A percentile compares a stretch with the other conserved stretches of the same genome.
Conservation (phyloP, 1,140 invertebrate species). For the Planococcus citri region DNA sequence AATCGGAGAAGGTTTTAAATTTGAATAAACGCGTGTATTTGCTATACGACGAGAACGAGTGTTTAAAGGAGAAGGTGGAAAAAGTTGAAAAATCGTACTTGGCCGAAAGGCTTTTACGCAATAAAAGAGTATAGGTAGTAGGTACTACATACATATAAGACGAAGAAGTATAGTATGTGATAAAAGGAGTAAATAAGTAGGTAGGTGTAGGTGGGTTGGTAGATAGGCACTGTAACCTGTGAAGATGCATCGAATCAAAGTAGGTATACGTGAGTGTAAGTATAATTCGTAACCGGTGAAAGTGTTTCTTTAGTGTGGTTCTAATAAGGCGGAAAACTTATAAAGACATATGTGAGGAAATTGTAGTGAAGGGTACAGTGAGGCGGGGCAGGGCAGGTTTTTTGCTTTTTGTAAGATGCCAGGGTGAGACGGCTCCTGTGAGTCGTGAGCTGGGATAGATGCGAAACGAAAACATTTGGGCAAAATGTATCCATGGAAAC, state of each 20-base stretch:
- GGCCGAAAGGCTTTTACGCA: too few relatives aligned
- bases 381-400: not conserved
- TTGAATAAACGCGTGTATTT: too few relatives aligned
- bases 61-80: too few relatives aligned
- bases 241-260: not conserved
- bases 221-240: too few relatives aligned
- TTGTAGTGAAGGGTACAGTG: not conserved
- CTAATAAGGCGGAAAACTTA: not conserved
- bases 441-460: not conserved
- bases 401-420: not conserved
- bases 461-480: slow-evolving; percentile 1
- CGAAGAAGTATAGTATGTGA: too few relatives aligned
- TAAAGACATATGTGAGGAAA: not conserved
- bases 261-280: not conserved
- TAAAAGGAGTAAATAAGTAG: too few relatives aligned
- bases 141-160: too few relatives aligned
- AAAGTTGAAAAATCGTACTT: too few relatives aligned
- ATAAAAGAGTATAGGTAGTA: too few relatives aligned
- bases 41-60: too few relatives aligned
- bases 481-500: slow-evolving; percentile 6
- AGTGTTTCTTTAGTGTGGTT: not conserved
- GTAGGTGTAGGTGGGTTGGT: too few relatives aligned
- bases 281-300: not conserved
- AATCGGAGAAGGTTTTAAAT: too few relatives aligned
- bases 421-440: not conserved